Evolutionary conservation across 1,140 invertebrate species (phyloP), one percentile per base, ranked within the genome.

Genomic region (Meloidogyne chitwoodi): DNA sequence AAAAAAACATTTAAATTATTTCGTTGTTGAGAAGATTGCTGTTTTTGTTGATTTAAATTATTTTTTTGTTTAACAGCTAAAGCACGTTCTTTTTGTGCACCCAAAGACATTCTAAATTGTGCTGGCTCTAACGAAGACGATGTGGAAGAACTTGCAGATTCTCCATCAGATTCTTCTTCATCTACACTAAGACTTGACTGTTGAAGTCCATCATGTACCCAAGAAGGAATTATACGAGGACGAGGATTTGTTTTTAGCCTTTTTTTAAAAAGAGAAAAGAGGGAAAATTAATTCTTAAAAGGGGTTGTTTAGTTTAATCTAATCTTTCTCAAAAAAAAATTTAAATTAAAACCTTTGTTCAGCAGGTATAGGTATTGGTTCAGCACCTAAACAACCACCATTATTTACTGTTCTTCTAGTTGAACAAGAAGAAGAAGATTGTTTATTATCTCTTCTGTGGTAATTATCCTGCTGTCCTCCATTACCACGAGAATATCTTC

Each of bases 131-230:
- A 66, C 12, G 77, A 79, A 38, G 77, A 79, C 0, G 71, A 73
- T 26, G 71, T 73, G 11, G 71, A 73, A 19, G 71, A 78, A 24
- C 38, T 61, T 27, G 73, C 74, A 38, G 78, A 77, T 11, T 75
- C 77, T 1, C 65, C 68, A 26, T 83, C 81, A 34, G 83, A 80
- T 63, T 85, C 83, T 70, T 86, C 84, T n/a, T 74, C 76, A 72
- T 81, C 85, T 48, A 86, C 83, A 27, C 83, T 84, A 75, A 86
- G 84, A 62, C 79, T 81, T 34, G 78, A 81, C 70, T 86, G 83
- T 19, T 73, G 71, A 11, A 73, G 56, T 67, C 87, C 87, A 63
- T 86, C 85, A 72, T 87, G 85, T 5, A 86, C 85, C 85, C 85
- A 86, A 24, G 81, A 83, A 19, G 85, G 85, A 16, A 83, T 84